These are phyloP conservation scores for Drosophila pullipes DNA, from an alignment of 2,888 invertebrate species.

Conservation along the genomic window DNA sequence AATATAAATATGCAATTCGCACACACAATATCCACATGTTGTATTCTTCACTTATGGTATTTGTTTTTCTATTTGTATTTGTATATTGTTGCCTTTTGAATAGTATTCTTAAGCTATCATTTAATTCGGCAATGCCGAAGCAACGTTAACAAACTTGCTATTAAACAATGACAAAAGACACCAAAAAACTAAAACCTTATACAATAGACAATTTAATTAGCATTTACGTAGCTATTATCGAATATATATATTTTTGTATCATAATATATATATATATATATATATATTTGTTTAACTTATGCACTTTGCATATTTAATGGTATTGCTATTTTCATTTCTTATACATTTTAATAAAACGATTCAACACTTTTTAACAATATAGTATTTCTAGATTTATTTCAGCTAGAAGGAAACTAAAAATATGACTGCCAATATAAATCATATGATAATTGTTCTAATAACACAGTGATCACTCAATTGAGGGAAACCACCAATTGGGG, in stretches of 20 bases:
- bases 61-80: slow-evolving; percentile 5
- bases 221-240: neutral
- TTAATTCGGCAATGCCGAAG: slow-evolving; percentile 69
- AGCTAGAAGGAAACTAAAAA: neutral
- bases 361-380: neutral
- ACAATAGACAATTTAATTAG: slow-evolving; percentile 18
- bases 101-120: slow-evolving; percentile 32
- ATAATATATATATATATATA: neutral
- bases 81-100: neutral
- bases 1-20: slow-evolving; percentile 34
- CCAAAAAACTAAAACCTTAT: slow-evolving; percentile 16
- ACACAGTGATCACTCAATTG: neutral
- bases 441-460: neutral
- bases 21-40: slow-evolving; percentile 33
- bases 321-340: neutral
- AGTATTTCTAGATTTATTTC: neutral
- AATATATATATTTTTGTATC: too few relatives aligned
- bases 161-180: slow-evolving; percentile 5
- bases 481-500: too few relatives aligned
- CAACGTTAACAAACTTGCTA: slow-evolving; percentile 17
- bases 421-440: neutral
- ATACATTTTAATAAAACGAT: slow-evolving; percentile 1
- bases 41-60: slow-evolving; percentile 1
- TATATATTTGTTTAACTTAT: neutral
- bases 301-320: neutral